These are phyloP conservation scores for Slavum lentiscoides DNA, from an alignment of 2,888 invertebrate species.

Conservation along the genomic window DNA sequence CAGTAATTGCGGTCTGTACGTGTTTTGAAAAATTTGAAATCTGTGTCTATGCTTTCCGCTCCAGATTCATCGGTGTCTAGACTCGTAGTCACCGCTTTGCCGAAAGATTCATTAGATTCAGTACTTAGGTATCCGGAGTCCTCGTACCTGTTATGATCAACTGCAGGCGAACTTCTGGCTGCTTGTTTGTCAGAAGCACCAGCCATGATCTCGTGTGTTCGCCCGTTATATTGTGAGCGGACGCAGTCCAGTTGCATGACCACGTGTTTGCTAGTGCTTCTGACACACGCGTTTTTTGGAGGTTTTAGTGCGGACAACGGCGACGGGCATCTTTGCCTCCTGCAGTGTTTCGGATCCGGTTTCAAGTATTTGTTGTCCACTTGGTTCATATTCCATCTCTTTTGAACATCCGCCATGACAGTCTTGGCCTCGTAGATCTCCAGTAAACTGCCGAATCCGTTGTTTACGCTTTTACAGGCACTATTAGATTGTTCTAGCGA, in stretches of 20 bases:
- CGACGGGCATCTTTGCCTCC: slow-evolving; percentile 51
- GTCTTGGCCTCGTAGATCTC: slow-evolving; percentile 56
- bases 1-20: slow-evolving; percentile 34
- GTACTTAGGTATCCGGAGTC: slow-evolving; percentile 86
- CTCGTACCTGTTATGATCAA: slow-evolving; percentile 63
- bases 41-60: slow-evolving; percentile 83
- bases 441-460: slow-evolving; percentile 50
- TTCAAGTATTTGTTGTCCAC: not conserved
- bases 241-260: slow-evolving; percentile 1
- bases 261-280: slow-evolving; percentile 62
- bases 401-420: slow-evolving; percentile 46
- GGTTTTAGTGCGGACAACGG: slow-evolving; percentile 54
- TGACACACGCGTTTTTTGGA: slow-evolving; percentile 56
- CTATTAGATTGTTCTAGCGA: slow-evolving; percentile 20
- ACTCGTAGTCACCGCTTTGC: slow-evolving; percentile 61
- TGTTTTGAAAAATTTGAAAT: slow-evolving; percentile 61
- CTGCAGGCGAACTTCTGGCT: slow-evolving; percentile 37
- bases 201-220: slow-evolving; percentile 23
- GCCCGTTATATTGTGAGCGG: slow-evolving; percentile 23
- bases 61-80: slow-evolving; percentile 66
- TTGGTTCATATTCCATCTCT: not conserved
- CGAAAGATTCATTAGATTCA: slow-evolving; percentile 79
- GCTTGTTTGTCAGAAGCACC: slow-evolving; percentile 45
- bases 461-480: not conserved
- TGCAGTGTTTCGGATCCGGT: slow-evolving; percentile 49